Conservation (phyloP, 2,888 invertebrate genomes). For the Pristionchus entomophagus region DNA sequence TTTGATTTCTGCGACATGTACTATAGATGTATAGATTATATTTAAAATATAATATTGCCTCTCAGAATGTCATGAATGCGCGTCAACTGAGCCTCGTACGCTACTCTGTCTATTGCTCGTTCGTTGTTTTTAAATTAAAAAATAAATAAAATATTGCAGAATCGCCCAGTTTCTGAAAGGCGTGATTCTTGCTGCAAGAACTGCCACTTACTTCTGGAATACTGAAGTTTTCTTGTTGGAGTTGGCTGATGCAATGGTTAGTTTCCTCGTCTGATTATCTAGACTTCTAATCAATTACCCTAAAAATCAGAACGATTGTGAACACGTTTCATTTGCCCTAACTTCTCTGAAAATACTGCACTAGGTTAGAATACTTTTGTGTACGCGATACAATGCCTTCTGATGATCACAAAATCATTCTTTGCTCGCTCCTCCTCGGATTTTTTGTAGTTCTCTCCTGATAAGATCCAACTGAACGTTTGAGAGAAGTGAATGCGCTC, state of each 20-base stretch:
- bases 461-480: no score
- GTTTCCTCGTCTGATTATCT: no score
- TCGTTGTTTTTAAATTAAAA: not conserved
- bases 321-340: no score
- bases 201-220: not conserved
- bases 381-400: no score
- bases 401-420: no score
- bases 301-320: no score
- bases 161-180: not conserved
- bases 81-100: constrained; percentile 11
- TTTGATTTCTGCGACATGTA: not conserved
- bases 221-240: not conserved
- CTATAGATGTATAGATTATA: not conserved
- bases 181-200: not conserved
- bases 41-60: not conserved
- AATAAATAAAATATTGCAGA: not conserved
- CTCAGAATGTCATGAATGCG: not conserved
- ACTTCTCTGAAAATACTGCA: no score
- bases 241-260: not conserved
- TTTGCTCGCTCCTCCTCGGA: no score
- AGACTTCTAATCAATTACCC: no score
- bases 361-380: no score
- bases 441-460: no score
- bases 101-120: not conserved
- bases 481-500: no score